A percentile compares a stretch with the other conserved stretches of the same genome.
Evolutionary conservation across 2,888 invertebrate genomes (phyloP).

Genomic region (Sarcophaga subvicina): DNA sequence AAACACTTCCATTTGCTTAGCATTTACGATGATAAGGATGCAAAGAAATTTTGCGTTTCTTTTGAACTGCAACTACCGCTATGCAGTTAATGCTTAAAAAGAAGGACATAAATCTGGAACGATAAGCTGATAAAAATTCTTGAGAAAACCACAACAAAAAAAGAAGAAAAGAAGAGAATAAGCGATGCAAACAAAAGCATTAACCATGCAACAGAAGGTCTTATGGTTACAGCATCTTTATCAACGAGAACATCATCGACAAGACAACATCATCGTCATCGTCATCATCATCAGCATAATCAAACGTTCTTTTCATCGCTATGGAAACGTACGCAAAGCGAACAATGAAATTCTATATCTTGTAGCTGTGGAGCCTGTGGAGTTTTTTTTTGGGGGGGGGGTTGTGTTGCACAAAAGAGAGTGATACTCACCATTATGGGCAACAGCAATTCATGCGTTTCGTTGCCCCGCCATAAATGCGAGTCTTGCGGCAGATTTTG

Average conservation of each 20-base stretch:
- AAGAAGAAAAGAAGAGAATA: neutral
- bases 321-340: too few relatives aligned
- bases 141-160: constrained; percentile 3
- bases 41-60: too few relatives aligned
- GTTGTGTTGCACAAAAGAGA: neutral
- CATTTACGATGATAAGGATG: too few relatives aligned
- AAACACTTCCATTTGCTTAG: too few relatives aligned
- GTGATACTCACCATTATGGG: constrained; percentile 85
- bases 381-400: neutral
- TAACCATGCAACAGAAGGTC: neutral
- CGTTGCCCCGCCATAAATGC: constrained; percentile 87
- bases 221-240: neutral
- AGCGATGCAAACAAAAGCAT: constrained; percentile 19
- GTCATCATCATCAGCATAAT: neutral
- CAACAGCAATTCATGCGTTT: constrained; percentile 87
- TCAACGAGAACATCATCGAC: neutral
- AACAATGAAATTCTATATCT: constrained; percentile 11
- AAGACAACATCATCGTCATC: neutral
- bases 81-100: neutral
- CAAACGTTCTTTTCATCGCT: neutral
- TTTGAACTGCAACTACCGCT: too few relatives aligned
- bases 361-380: too few relatives aligned
- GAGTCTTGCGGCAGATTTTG: constrained; percentile 86
- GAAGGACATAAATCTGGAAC: neutral
- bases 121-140: constrained; percentile 39